Conservation (phyloP, 2,797 vertebrate species). For the Bradypodion ventrale region DNA sequence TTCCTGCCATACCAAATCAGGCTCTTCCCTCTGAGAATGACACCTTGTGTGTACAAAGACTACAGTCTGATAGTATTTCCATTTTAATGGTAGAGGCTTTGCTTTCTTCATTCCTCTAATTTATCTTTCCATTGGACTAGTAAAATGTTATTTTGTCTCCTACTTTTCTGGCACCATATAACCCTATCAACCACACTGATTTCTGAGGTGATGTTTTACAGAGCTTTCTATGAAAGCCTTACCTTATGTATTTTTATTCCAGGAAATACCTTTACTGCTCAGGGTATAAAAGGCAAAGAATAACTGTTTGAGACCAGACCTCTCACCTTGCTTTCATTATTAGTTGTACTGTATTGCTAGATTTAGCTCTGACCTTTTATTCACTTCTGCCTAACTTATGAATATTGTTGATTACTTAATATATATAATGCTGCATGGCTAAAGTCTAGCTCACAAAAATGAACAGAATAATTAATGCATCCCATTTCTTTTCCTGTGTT, state of each 20-base stretch:
- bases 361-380: not conserved
- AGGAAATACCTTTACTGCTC: slow-evolving; percentile 13
- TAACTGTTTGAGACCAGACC: slow-evolving; percentile 28
- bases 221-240: not conserved
- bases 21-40: not conserved
- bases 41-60: accelerated
- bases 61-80: not conserved
- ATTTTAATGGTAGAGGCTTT: not conserved
- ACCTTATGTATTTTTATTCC: not conserved
- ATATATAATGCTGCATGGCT: slow-evolving; percentile 45
- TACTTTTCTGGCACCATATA: not conserved
- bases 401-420: slow-evolving; percentile 23
- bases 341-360: not conserved
- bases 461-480: slow-evolving; percentile 38
- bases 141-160: not conserved
- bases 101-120: slow-evolving; percentile 11
- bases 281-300: slow-evolving; percentile 12
- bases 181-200: accelerated
- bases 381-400: not conserved
- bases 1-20: accelerated
- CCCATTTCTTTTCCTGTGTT: not conserved
- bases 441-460: slow-evolving; percentile 55
- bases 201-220: not conserved
- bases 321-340: slow-evolving; percentile 32
- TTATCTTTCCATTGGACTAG: not conserved